Percentiles rank a stretch among this genome's conserved stretches.
Conservation (phyloP, 2,888 invertebrate genomes). For the Orchesellides sinensis region DNA sequence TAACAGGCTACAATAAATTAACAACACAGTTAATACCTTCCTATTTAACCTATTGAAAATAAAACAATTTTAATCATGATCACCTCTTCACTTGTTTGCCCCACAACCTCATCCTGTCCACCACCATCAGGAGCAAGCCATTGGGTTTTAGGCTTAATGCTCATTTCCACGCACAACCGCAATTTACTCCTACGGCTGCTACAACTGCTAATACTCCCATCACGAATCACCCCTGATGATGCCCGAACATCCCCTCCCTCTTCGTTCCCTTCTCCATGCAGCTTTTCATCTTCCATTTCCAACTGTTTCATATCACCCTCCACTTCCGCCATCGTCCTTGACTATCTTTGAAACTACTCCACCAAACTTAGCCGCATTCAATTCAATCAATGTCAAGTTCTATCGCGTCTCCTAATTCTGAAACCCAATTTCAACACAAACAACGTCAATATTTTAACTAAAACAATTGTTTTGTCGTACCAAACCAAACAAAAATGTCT, state of each 20-base stretch:
- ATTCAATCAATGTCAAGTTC: too few relatives aligned
- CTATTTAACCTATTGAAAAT: too few relatives aligned
- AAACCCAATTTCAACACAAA: too few relatives aligned
- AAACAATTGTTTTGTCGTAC: too few relatives aligned
- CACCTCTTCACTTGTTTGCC: background rate
- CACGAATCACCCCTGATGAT: background rate
- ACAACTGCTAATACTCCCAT: background rate
- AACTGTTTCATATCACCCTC: background rate
- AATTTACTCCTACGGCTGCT: constrained; percentile 16
- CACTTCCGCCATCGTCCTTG: background rate
- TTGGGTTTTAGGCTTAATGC: constrained; percentile 19
- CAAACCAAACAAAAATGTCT: too few relatives aligned
- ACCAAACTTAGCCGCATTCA: too few relatives aligned
- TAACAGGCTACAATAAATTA: constrained; percentile 32
- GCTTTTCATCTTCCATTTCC: background rate
- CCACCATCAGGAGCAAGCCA: background rate
- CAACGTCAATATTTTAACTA: too few relatives aligned
- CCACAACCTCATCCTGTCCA: too few relatives aligned
- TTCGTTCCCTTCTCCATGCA: background rate
- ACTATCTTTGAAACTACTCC: background rate
- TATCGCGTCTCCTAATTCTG: too few relatives aligned
- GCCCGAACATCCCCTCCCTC: background rate
- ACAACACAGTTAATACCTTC: background rate
- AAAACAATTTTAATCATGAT: background rate
- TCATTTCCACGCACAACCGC: constrained; percentile 34